Percentiles rank a stretch among this genome's conserved stretches.
Evolutionary conservation across 2,888 invertebrate species (phyloP).

Genomic region (Pteria penguin): DNA sequence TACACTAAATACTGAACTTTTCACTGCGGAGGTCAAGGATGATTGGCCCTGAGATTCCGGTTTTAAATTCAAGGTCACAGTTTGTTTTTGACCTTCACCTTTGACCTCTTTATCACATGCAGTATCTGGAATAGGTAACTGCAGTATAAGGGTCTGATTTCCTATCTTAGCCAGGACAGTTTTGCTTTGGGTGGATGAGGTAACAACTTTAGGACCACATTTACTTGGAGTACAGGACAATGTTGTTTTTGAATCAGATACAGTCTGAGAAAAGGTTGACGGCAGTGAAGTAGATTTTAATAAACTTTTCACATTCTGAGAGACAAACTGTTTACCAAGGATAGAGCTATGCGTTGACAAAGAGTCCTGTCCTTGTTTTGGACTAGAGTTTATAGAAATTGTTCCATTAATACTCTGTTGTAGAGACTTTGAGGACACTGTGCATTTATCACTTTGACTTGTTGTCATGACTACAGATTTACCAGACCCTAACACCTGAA

Average conservation of each 20-base stretch:
- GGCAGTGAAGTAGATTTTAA: not conserved
- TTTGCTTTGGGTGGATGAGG: constrained; percentile 10
- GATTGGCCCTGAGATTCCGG: not conserved
- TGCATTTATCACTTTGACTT: not conserved
- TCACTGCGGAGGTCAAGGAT: not conserved
- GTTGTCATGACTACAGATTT: not conserved
- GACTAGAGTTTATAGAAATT: not conserved
- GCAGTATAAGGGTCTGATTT: constrained; percentile 27
- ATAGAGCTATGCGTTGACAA: not conserved
- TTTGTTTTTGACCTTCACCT: not conserved
- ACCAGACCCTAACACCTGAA: not conserved
- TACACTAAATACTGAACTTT: not conserved
- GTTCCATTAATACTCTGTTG: not conserved
- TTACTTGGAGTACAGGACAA: not conserved
- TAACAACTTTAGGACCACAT: not conserved
- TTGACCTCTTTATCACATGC: not conserved
- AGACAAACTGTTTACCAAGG: not conserved
- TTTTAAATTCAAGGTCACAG: not conserved
- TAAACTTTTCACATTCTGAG: not conserved
- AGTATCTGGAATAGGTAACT: constrained; percentile 19
- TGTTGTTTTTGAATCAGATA: not conserved
- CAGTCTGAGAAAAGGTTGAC: not conserved
- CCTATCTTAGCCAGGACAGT: constrained; percentile 36
- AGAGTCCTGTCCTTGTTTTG: not conserved
- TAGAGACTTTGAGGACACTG: not conserved